Evolutionary conservation across 2,797 vertebrate species (phyloP).

Genomic region (Phrynocephalus vlangalii): DNA sequence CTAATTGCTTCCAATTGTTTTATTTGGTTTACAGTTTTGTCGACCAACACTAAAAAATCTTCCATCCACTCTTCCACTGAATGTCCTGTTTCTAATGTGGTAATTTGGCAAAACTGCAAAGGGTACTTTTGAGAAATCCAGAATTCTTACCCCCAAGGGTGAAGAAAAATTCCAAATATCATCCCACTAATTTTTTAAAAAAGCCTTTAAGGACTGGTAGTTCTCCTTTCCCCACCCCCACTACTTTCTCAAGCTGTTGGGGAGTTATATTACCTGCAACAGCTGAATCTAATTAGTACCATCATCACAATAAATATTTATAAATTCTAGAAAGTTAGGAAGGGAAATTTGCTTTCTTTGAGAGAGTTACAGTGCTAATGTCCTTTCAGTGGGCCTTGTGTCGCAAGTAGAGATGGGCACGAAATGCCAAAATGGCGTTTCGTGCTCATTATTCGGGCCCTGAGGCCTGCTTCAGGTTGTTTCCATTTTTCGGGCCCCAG

Average conservation of each 20-base stretch:
- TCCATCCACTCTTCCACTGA: background rate
- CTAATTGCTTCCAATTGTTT: background rate
- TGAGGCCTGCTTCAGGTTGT: too few relatives aligned
- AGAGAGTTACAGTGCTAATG: slow-evolving; percentile 3
- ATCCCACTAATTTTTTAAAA: background rate
- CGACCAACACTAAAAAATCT: background rate
- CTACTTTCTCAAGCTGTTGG: slow-evolving; percentile 37
- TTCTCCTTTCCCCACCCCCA: slow-evolving; percentile 2
- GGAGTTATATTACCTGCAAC: slow-evolving; percentile 70
- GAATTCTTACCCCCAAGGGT: slow-evolving; percentile 13
- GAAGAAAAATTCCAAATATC: slow-evolving; percentile 46
- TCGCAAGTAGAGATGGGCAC: slow-evolving; percentile 4
- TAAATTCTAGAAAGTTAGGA: slow-evolving; percentile 64
- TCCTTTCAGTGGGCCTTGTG: rapidly evolving
- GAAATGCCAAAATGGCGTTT: too few relatives aligned
- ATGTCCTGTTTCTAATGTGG: rapidly evolving
- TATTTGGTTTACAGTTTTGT: background rate
- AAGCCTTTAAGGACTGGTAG: slow-evolving; percentile 53
- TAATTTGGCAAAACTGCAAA: background rate
- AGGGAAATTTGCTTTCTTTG: slow-evolving; percentile 70
- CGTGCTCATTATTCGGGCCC: too few relatives aligned
- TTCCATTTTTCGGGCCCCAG: too few relatives aligned
- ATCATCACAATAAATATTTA: slow-evolving; percentile 71
- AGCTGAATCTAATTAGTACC: slow-evolving; percentile 71
- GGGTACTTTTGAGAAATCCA: background rate